Base-by-base conservation (phyloP, 2,888 invertebrate genomes). In the Drosophila anomalata region DNA sequence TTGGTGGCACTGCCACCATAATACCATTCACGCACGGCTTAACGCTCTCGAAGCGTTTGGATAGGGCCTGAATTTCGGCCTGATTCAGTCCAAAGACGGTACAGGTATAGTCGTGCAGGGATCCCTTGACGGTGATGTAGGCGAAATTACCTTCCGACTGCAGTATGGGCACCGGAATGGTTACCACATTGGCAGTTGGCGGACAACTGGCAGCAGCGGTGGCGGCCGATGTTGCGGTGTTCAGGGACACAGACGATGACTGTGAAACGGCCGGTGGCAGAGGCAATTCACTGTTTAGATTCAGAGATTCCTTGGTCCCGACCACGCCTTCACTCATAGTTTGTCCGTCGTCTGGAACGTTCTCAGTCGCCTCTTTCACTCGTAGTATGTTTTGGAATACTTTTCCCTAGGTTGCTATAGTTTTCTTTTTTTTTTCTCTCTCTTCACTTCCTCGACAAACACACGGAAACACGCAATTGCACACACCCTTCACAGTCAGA, bases 81-180 rank as follows among this genome's bases (percentile, higher is more conserved):
- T 93, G 92, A 85, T 94, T 94, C 76, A 96, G 92, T 60, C 96
- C 97, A 92, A 96, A 97, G 36, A 95, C 95, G 70, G 95, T 93
- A 91, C 95, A 94, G 88, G 96, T 95, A 74, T 92, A 91, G 73
- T 96, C 94, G 92, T 96, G 95, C 65, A 96, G 92, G 4, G 96
- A 96, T 39, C 95, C 96, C 92, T 96, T 96, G 51, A 96, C 94
- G 70, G 95, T 96, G 81, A 96, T 93, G 91, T 97, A 97, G 69
- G 94, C 94, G 90, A 93, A 94, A 78, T 93, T 93, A 76, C 94
- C 94, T 85, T 94, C 94, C 52, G 90, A 89, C 65, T 89, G 85
- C 17, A 92, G 85, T 48, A 92, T 89, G 46, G 92, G 92, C 55
- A 92, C 90, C 1, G 92, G 91, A 90, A 93, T 91, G 51, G 91